A percentile compares a stretch with the other conserved stretches of the same genome.
Evolutionary conservation across 2,888 invertebrate species (phyloP).

Genomic region (Leptopilina syphax): DNA sequence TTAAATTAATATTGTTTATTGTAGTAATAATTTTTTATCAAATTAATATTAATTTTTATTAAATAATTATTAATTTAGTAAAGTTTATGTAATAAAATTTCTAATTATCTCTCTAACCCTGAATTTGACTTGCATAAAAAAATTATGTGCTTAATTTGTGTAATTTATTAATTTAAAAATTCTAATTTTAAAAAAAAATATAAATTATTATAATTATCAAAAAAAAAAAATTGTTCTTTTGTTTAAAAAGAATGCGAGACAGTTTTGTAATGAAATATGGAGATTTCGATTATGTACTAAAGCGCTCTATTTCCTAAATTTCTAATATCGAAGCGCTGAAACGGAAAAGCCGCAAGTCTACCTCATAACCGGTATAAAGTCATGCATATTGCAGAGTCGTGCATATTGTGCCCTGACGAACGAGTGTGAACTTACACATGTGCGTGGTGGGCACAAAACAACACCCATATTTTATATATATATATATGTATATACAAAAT

Average conservation of each 20-base stretch:
- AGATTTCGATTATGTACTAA: slow-evolving; percentile 22
- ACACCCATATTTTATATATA: neutral
- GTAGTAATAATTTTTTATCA: too few species aligned
- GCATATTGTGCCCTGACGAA: slow-evolving; percentile 52
- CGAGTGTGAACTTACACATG: slow-evolving; percentile 51
- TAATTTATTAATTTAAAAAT: too few species aligned
- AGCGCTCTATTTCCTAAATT: slow-evolving; percentile 36
- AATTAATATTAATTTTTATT: too few species aligned
- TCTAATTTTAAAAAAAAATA: too few species aligned
- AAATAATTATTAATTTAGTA: too few species aligned
- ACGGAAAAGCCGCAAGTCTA: slow-evolving; percentile 37
- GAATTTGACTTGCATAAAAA: too few species aligned
- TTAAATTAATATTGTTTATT: too few species aligned
- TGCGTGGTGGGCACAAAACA: slow-evolving; percentile 40
- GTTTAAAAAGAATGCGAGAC: neutral
- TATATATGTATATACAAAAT: neutral
- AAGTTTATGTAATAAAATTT: too few species aligned
- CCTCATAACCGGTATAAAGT: slow-evolving; percentile 41
- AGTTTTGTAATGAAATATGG: neutral
- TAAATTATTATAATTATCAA: too few species aligned
- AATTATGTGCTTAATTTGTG: too few species aligned
- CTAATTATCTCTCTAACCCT: too few species aligned
- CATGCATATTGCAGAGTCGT: slow-evolving; percentile 45
- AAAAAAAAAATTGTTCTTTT: too few species aligned
- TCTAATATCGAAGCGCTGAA: slow-evolving; percentile 44